A percentile compares a stretch with the other conserved stretches of the same genome.
phyloP scores from a whole-genome alignment of 2,888 invertebrate species.

The Neria commutata region DNA sequence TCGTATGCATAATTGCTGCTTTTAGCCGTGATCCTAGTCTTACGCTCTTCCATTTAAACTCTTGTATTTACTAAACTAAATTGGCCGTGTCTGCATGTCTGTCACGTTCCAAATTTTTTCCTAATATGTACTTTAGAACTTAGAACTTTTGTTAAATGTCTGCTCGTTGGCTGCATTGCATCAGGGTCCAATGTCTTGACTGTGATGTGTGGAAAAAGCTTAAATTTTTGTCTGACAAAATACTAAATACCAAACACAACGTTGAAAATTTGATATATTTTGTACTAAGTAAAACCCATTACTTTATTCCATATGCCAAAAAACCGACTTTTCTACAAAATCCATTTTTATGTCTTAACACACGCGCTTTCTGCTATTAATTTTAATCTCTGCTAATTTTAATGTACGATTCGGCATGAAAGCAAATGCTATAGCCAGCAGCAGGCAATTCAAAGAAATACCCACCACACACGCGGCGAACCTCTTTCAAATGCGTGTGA shows the following conservation, averaged over 20 bases:
- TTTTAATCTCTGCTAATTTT: slow-evolving; percentile 14
- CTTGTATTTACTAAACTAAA: too few relatives aligned
- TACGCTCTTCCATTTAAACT: too few relatives aligned
- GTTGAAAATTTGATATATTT: not conserved
- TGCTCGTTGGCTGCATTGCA: slow-evolving; percentile 12
- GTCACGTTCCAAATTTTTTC: not conserved
- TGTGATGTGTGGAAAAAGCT: slow-evolving; percentile 23
- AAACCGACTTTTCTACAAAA: not conserved
- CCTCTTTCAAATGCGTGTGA: slow-evolving; percentile 49
- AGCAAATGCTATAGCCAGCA: not conserved
- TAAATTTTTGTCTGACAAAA: too few relatives aligned
- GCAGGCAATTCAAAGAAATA: slow-evolving; percentile 36
- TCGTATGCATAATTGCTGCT: too few relatives aligned
- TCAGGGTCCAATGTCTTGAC: slow-evolving; percentile 22
- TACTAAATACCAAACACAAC: too few relatives aligned
- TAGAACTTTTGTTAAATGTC: not conserved
- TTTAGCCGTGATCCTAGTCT: too few relatives aligned
- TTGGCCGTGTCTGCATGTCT: slow-evolving; percentile 11
- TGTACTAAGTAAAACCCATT: not conserved
- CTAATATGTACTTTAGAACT: not conserved
- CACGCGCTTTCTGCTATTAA: slow-evolving; percentile 3
- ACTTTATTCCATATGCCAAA: not conserved
- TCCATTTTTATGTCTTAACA: not conserved
- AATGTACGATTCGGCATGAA: slow-evolving; percentile 3
- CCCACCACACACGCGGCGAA: slow-evolving; percentile 30